Evolutionary conservation across 1,140 invertebrate species (phyloP).

Genomic region (Caenorhabditis brenneri): DNA sequence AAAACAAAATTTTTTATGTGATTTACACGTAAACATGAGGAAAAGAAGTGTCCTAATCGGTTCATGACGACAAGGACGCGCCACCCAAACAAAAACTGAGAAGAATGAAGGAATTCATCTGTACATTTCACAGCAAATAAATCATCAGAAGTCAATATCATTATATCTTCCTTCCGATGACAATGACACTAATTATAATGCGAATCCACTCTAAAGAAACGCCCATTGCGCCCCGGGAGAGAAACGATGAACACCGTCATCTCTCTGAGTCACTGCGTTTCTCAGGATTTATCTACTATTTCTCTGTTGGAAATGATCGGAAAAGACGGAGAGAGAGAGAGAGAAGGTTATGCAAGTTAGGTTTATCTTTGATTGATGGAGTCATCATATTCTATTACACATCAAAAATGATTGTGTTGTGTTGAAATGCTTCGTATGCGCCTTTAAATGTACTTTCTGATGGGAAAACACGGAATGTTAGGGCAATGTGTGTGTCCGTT

Average conservation of each 20-base stretch:
- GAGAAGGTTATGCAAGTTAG: not conserved
- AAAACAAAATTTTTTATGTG: too few species aligned
- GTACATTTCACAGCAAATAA: not conserved
- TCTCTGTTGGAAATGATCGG: not conserved
- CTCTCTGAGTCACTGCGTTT: not conserved
- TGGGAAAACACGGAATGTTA: too few species aligned
- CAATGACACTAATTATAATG: conserved; percentile 44
- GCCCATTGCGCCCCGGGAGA: not conserved
- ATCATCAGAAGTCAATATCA: not conserved
- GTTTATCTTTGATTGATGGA: conserved; percentile 22
- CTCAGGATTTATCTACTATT: not conserved
- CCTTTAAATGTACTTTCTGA: too few species aligned
- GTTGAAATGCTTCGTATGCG: too few species aligned
- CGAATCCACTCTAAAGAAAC: not conserved
- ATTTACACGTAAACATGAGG: too few species aligned
- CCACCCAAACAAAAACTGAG: too few species aligned
- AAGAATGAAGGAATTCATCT: not conserved
- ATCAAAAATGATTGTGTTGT: not conserved
- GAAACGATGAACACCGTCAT: not conserved
- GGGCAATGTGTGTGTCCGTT: not conserved
- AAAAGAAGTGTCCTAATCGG: too few species aligned
- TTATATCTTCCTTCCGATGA: not conserved
- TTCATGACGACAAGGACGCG: too few species aligned
- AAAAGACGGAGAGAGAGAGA: not conserved
- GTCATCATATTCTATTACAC: not conserved